Conservation (phyloP, 2,113 vertebrate genomes). For the Diadophis punctatus region DNA sequence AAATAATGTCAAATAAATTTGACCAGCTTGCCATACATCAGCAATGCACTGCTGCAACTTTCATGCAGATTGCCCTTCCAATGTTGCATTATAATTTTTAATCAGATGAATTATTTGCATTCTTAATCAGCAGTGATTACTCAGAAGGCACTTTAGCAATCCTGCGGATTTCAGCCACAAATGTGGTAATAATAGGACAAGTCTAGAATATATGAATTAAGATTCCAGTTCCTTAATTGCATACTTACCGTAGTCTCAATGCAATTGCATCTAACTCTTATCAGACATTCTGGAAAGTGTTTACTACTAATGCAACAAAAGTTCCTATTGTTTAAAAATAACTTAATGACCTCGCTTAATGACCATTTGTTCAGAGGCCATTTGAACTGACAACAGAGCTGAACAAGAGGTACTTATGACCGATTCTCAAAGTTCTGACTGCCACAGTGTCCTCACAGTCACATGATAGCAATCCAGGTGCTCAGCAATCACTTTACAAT, state of each 20-base stretch:
- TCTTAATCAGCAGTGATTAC: neutral
- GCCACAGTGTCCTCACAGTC: neutral
- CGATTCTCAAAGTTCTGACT: neutral
- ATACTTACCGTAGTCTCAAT: neutral
- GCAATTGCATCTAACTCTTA: neutral
- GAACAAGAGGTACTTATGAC: neutral
- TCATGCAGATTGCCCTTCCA: neutral
- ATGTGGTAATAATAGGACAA: neutral
- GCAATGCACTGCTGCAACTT: neutral
- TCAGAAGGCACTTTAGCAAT: neutral
- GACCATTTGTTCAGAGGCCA: neutral
- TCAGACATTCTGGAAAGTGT: neutral
- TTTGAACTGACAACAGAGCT: neutral
- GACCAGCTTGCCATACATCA: neutral
- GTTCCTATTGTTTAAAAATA: neutral
- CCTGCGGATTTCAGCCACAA: neutral
- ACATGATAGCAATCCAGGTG: neutral
- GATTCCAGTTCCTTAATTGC: neutral
- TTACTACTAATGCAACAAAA: neutral
- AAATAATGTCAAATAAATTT: neutral
- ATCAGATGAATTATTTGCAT: neutral
- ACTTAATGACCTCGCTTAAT: neutral
- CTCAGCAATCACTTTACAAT: neutral
- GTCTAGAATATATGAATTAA: neutral
- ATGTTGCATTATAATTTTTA: neutral